Evolutionary conservation across 2,113 vertebrate species (phyloP), one percentile per base, ranked within the genome.

Genomic region (Edolisoma coerulescens): DNA sequence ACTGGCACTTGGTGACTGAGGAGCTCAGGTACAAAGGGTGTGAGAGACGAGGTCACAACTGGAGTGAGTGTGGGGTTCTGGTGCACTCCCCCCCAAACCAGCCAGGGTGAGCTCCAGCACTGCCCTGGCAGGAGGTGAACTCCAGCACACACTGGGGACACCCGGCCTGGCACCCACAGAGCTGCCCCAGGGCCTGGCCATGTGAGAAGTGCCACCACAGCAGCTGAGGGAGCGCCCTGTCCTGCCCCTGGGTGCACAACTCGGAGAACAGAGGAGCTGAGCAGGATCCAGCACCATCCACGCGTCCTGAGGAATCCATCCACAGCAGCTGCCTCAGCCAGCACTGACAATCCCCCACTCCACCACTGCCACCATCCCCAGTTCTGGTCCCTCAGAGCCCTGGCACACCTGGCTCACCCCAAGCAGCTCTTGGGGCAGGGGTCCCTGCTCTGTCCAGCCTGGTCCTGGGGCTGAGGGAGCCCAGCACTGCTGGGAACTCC

Each of bases 401-500:
- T 35, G 68, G 52, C 41, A 50, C 32, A 2, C 26, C 13, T 7
- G 7, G 6, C 10, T 56, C 33, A 21, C 35, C 74, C 49, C 0
- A 1, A 37, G 52, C 45, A 59, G 68, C 83, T n/a, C 64, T 9
- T 11, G 44, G 35, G 56, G n/a, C 35, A 27, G 22, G 13, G 49
- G 59, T 27, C 8, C 5, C 23, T 9, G 21, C 9, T 4, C 45
- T 44, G 49, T 2, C 35, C 57, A 42, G n/a, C 27, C 42, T 22
- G 50, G n/a, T 24, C 23, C 47, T 35, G 41, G 69, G 44, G 39
- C 44, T 57, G 63, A 57, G 49, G 41, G 42, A 37, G 49, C 33
- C 50, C 74, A 73, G 1, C 7, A 5, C 44, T 10, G 49, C 23
- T 4, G 7, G 7, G 37, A 61, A 10, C 24, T 3, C 1, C 0